Conservation (phyloP, 2,888 invertebrate genomes). For the Nemoura dubitans region DNA sequence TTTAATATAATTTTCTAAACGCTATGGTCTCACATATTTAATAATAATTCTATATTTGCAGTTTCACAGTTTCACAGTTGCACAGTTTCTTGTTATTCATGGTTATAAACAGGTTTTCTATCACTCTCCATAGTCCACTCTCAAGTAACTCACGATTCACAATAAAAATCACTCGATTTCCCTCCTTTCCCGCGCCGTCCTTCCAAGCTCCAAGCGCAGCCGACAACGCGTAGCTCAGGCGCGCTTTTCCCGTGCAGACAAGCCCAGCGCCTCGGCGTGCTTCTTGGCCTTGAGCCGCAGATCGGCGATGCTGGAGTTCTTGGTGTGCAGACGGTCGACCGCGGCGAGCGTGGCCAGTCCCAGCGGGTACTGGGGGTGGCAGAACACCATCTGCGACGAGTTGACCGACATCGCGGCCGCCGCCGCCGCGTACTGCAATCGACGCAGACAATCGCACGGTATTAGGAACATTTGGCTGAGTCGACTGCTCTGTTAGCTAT, state of each 20-base stretch:
- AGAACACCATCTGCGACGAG: constrained; percentile 66
- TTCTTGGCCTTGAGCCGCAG: constrained; percentile 91
- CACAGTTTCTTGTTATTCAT: background rate
- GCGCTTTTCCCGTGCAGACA: constrained; percentile 52
- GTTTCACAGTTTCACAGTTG: background rate
- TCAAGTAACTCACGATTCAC: background rate
- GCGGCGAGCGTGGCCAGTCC: constrained; percentile 83
- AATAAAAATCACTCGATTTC: background rate
- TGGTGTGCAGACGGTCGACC: constrained; percentile 68
- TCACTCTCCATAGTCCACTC: constrained; percentile 10
- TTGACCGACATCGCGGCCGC: constrained; percentile 63
- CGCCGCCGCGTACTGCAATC: constrained; percentile 70
- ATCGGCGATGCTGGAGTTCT: constrained; percentile 94
- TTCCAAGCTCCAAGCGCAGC: background rate
- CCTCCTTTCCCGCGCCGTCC: background rate
- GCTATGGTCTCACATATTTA: background rate
- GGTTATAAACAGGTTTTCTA: background rate
- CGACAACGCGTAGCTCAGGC: constrained; percentile 36
- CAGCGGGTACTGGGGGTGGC: constrained; percentile 74
- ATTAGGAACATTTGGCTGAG: too few relatives aligned
- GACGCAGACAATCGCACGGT: too few relatives aligned
- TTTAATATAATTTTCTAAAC: background rate
- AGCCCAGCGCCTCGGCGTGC: constrained; percentile 86
- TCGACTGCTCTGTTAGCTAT: too few relatives aligned
- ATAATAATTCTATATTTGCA: background rate